Conservation (phyloP, 2,888 invertebrate species). For the Erynnis tages region DNA sequence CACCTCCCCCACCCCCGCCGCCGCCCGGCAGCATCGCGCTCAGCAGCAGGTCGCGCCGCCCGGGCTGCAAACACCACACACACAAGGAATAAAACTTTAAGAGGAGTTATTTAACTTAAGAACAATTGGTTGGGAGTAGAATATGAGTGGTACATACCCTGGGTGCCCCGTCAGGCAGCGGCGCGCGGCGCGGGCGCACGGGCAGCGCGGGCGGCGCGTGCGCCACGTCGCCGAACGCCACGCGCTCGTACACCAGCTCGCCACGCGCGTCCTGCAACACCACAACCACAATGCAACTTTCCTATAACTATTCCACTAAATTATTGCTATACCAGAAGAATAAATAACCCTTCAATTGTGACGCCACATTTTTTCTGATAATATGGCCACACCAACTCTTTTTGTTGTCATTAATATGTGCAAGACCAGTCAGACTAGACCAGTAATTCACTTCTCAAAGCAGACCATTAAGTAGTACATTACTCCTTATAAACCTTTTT, state of each 20-base stretch:
- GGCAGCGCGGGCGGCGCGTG: slow-evolving; percentile 87
- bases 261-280: slow-evolving; percentile 49
- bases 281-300: slow-evolving; percentile 5
- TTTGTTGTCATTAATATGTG: no score
- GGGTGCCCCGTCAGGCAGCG: slow-evolving; percentile 87
- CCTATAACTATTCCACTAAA: background rate
- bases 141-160: no score
- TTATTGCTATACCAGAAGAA: no score
- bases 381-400: no score
- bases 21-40: slow-evolving; percentile 39
- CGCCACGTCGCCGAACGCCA: slow-evolving; percentile 88
- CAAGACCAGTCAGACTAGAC: no score
- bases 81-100: no score
- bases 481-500: background rate
- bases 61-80: slow-evolving; percentile 82
- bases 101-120: no score
- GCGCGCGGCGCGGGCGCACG: slow-evolving; percentile 74
- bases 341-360: no score
- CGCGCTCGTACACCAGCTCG: slow-evolving; percentile 74
- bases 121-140: no score
- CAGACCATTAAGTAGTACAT: no score
- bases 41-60: slow-evolving; percentile 82
- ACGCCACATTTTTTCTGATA: no score
- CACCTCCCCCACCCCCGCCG: slow-evolving; percentile 17
- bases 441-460: no score